Evolutionary conservation across 2,797 vertebrate genomes (phyloP).

Genomic region (Natrix natrix): DNA sequence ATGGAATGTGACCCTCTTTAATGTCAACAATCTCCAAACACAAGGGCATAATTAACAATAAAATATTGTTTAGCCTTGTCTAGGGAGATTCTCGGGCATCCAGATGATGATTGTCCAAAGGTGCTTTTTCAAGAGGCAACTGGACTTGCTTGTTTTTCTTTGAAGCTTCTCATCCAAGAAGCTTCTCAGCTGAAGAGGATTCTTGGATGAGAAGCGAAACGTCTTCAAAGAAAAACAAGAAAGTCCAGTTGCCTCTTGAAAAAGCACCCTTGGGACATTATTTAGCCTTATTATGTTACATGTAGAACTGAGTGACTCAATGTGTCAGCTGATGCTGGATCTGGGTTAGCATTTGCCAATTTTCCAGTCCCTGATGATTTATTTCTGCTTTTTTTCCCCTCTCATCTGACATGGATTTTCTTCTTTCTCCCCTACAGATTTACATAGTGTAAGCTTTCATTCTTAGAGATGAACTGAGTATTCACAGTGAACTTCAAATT

Average conservation of each 20-base stretch:
- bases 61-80: conserved; percentile 10
- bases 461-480: conserved; percentile 24
- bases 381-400: conserved; percentile 10
- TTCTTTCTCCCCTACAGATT: neutral
- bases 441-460: conserved; percentile 7
- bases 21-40: conserved; percentile 54
- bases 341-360: conserved; percentile 38
- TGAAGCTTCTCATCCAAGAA: no score
- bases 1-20: neutral
- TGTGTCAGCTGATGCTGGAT: conserved; percentile 1
- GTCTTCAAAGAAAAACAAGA: no score
- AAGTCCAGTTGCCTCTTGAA: no score
- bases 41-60: conserved; percentile 29
- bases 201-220: no score
- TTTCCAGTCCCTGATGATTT: conserved; percentile 34
- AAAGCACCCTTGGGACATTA: neutral
- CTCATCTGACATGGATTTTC: neutral
- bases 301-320: conserved; percentile 15
- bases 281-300: conserved; percentile 29
- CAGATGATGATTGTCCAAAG: no score
- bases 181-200: no score
- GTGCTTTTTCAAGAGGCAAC: no score
- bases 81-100: no score
- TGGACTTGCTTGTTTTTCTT: no score
- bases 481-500: conserved; percentile 24